phyloP scores from a whole-genome alignment of 2,113 vertebrate genomes.

The Pithys albifrons region DNA sequence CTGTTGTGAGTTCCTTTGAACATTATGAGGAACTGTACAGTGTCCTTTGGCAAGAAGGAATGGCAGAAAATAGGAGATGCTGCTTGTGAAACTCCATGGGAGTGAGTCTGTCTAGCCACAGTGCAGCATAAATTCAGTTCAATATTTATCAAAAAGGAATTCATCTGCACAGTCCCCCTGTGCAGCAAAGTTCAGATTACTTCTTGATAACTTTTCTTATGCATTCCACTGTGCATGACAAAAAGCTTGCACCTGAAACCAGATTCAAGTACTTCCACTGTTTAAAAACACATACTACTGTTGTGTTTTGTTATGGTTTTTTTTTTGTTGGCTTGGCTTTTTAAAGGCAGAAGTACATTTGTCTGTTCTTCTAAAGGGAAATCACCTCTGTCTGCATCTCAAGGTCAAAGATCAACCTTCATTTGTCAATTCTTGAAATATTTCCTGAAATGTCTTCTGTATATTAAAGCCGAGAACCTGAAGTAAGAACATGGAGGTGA shows the following conservation, averaged over 20 bases:
- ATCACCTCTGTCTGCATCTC: neutral
- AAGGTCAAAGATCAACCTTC: neutral
- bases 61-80: neutral
- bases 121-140: neutral
- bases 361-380: neutral
- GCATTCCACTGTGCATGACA: neutral
- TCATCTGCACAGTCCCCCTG: neutral
- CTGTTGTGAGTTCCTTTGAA: conserved; percentile 3
- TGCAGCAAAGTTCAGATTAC: neutral
- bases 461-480: neutral
- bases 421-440: neutral
- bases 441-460: neutral
- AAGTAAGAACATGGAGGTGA: neutral
- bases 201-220: conserved; percentile 13
- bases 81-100: neutral
- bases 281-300: neutral
- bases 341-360: neutral
- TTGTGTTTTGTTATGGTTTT: neutral
- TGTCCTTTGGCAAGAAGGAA: neutral
- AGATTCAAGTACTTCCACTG: neutral
- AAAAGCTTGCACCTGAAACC: neutral
- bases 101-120: neutral
- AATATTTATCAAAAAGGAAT: neutral
- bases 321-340: neutral
- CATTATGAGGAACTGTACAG: neutral